These are phyloP conservation scores for Drosophila varians DNA, from an alignment of 1,140 invertebrate genomes.

Conservation along the genomic window DNA sequence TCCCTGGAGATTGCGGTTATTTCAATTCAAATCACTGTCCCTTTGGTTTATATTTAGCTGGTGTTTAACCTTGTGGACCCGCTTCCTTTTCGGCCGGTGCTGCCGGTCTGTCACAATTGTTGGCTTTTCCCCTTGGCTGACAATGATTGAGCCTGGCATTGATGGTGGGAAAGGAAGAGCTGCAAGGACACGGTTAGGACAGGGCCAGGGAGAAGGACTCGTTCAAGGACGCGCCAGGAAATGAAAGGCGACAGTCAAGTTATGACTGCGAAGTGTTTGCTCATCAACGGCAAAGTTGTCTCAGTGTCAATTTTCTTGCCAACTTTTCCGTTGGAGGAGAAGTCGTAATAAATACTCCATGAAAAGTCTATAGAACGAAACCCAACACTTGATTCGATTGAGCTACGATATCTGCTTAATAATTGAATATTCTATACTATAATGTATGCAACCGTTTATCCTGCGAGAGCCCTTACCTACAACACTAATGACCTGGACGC, in stretches of 20 bases:
- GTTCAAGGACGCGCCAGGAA: conserved; percentile 40
- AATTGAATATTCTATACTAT: too few species aligned
- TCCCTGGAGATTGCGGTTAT: conserved; percentile 28
- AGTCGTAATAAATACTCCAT: too few species aligned
- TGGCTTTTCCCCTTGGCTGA: conserved; percentile 35
- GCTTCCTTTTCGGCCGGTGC: conserved; percentile 35
- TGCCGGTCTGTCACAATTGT: conserved; percentile 16
- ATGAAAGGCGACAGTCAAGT: conserved; percentile 45
- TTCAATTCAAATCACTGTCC: conserved; percentile 34
- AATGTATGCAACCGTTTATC: too few species aligned
- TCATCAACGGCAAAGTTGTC: conserved; percentile 37
- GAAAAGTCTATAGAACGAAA: too few species aligned
- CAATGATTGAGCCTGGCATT: conserved; percentile 70
- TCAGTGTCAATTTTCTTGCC: not conserved
- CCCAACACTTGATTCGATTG: too few species aligned
- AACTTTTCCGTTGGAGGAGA: not conserved
- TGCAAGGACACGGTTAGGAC: conserved; percentile 20
- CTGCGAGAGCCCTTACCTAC: not conserved
- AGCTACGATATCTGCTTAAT: too few species aligned
- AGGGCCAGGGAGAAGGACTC: conserved; percentile 43
- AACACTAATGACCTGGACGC: conserved; percentile 55
- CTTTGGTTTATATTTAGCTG: conserved; percentile 23
- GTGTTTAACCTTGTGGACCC: conserved; percentile 34
- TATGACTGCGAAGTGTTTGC: conserved; percentile 66
- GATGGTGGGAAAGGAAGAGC: conserved; percentile 18